Base-by-base conservation (phyloP, 2,888 invertebrate species). In the Lottia gigantea region DNA sequence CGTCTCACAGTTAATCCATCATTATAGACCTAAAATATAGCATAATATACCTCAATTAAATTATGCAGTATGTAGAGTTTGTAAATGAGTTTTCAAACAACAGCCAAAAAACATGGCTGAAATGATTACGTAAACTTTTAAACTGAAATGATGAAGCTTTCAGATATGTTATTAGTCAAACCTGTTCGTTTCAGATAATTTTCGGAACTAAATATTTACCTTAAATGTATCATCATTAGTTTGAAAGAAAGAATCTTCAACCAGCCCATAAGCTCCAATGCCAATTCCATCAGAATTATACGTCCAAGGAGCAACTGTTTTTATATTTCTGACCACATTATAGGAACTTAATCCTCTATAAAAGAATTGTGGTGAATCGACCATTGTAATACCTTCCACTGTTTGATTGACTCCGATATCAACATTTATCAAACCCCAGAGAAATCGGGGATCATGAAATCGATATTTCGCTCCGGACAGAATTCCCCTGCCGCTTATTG, bases 181-280 rank as follows among this genome's bases (percentile, higher is more conserved):
- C n/a, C n/a, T 31, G 31, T 31, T 6, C 2, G 6, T 31, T 31
- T 4, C 31, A 31, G 3, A 31, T 31, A n/a, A n/a, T 31, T 31
- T 31, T 31, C 12, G 12, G 2, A 40, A 45, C 12, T 45, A 25
- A 6, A 63, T 16, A 11, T 26, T 45, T 62, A 71, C 68, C 65
- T 71, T 71, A 46, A 71, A 64, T 11, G 67, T 19, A n/a, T 67
- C 72, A 45, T 72, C 72, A 46, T 72, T 69, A 16, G 65, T 68
- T 40, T 62, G 61, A 15, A 68, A 45, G 25, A 72, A 72, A 1
- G 47, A 31, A 46, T 72, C 66, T 16, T 72, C 72, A 2, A 69
- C 66, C 40, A 72, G 40, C 7, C 68, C 72, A 31, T 68, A 46
- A 61, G 65, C 16, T 11, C 72, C 69, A 1, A 62, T 19, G 6